Evolutionary conservation across 2,113 vertebrate genomes (phyloP).

Genomic region (Haliaeetus leucogaster): DNA sequence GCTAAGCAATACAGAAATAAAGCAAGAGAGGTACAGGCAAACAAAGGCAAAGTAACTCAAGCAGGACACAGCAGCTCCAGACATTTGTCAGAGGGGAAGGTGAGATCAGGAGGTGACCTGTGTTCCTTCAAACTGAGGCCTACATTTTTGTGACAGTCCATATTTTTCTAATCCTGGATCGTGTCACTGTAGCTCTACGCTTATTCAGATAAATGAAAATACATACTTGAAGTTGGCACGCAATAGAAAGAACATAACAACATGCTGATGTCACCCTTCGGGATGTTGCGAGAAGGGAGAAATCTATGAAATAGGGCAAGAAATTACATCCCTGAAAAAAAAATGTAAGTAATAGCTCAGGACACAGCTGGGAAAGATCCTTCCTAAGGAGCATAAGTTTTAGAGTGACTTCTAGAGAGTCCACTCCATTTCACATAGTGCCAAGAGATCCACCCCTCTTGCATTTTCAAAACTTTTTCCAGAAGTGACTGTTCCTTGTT

Average conservation of each 20-base stretch:
- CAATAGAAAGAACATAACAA: neutral
- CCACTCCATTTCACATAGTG: neutral
- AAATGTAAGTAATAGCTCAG: neutral
- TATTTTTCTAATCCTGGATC: neutral
- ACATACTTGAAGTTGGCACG: neutral
- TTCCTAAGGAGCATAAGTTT: neutral
- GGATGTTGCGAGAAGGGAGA: neutral
- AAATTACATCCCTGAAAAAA: neutral
- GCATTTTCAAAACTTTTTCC: neutral
- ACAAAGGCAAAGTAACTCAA: neutral
- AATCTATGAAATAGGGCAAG: neutral
- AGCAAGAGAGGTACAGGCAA: neutral
- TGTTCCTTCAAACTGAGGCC: neutral
- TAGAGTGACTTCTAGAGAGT: neutral
- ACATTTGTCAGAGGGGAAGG: neutral
- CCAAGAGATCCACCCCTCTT: neutral
- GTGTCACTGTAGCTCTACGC: neutral
- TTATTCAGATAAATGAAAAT: neutral
- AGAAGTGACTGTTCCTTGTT: neutral
- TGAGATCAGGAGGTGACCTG: neutral
- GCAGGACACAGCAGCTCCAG: neutral
- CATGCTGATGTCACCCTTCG: neutral
- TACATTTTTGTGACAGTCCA: neutral
- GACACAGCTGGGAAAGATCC: neutral
- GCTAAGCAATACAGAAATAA: neutral